Evolutionary conservation across 2,113 vertebrate genomes (phyloP).

Genomic region (Gorilla gorilla): DNA sequence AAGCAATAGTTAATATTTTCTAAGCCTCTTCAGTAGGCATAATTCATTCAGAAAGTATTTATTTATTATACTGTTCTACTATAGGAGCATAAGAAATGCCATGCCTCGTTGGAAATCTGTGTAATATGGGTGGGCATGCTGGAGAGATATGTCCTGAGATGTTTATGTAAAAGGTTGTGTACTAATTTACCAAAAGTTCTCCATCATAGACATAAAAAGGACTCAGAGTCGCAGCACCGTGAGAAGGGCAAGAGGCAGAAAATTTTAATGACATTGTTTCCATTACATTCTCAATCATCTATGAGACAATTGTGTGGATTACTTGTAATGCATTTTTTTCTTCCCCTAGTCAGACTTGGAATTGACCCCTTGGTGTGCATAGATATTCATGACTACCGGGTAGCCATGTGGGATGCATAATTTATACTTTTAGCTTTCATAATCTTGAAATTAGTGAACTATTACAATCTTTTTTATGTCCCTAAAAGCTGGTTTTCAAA

Average conservation of each 20-base stretch:
- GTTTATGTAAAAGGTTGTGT: conserved; percentile 11
- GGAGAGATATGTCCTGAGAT: neutral
- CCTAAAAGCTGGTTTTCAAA: neutral
- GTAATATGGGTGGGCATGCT: neutral
- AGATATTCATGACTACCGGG: neutral
- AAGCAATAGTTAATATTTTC: conserved; percentile 13
- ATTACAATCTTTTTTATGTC: neutral
- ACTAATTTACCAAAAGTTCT: conserved; percentile 11
- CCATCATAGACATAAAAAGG: neutral
- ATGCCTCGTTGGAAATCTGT: neutral
- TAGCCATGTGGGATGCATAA: neutral
- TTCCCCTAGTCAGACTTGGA: neutral
- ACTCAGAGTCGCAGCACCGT: neutral
- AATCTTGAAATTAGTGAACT: neutral
- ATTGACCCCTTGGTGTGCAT: neutral
- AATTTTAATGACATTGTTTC: conserved; percentile 42
- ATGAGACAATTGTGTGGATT: conserved; percentile 6
- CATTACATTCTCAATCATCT: neutral
- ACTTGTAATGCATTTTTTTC: neutral
- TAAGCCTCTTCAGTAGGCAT: neutral
- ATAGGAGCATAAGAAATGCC: neutral
- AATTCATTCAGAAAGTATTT: conserved; percentile 1
- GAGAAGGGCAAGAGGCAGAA: conserved; percentile 1
- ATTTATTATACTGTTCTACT: neutral
- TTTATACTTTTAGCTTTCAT: neutral